Evolutionary conservation across 2,113 vertebrate genomes (phyloP).

Genomic region (Poeciliopsis occidentalis): DNA sequence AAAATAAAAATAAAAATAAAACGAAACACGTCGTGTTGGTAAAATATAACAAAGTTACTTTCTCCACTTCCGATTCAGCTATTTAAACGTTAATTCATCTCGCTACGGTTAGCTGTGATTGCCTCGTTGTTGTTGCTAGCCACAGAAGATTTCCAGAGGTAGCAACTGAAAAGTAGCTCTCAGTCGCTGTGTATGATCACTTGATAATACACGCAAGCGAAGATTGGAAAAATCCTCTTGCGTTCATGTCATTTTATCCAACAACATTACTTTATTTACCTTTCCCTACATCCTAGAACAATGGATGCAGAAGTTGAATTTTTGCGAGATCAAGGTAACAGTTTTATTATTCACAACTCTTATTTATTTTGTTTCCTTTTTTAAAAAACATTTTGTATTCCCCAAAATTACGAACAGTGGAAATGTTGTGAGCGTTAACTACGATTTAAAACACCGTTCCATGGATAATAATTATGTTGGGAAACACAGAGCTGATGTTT

Average conservation of each 20-base stretch:
- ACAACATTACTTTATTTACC: neutral
- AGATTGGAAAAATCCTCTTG: neutral
- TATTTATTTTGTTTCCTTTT: neutral
- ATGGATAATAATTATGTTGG: too few relatives aligned
- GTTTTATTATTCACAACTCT: neutral
- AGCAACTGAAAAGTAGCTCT: neutral
- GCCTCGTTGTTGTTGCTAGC: conserved; percentile 14
- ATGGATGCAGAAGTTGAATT: conserved; percentile 80
- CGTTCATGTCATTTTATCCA: neutral
- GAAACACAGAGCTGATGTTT: neutral
- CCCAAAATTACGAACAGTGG: neutral
- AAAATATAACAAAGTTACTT: neutral
- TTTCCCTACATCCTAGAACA: neutral
- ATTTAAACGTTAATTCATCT: neutral
- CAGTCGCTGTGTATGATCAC: neutral
- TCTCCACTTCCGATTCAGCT: neutral
- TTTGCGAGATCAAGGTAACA: conserved; percentile 82
- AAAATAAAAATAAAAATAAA: neutral
- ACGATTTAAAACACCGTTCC: neutral
- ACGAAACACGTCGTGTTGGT: neutral
- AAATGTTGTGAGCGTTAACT: neutral
- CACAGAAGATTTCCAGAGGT: neutral
- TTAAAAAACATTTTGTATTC: neutral
- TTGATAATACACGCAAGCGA: neutral
- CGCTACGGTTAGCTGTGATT: conserved; percentile 25